phyloP scores from a whole-genome alignment of 2,888 invertebrate species.

The Athalia circularis region DNA sequence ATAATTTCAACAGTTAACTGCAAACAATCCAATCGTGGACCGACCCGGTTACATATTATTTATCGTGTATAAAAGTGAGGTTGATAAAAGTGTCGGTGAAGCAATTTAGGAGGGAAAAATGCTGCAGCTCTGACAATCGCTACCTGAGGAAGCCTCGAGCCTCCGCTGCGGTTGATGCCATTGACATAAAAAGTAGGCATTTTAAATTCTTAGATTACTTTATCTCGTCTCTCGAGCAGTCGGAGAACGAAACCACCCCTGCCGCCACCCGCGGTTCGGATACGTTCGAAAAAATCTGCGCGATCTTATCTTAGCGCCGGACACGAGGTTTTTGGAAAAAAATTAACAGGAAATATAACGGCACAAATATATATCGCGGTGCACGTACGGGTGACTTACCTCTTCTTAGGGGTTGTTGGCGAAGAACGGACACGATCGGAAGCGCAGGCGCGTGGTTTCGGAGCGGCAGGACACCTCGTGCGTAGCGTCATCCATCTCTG shows the following conservation, averaged over 20 bases:
- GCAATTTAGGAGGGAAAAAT: not conserved
- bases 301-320: too few species aligned
- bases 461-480: slow-evolving; percentile 42
- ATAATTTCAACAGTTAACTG: too few species aligned
- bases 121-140: slow-evolving; percentile 4
- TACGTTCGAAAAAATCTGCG: too few species aligned
- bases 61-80: too few species aligned
- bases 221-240: not conserved
- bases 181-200: slow-evolving; percentile 27
- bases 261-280: too few species aligned
- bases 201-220: not conserved
- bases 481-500: slow-evolving; percentile 45
- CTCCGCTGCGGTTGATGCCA: slow-evolving; percentile 11
- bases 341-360: not conserved
- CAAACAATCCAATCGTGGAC: too few species aligned
- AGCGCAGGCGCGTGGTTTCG: slow-evolving; percentile 47
- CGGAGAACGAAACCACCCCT: too few species aligned
- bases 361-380: slow-evolving; percentile 11
- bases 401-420: slow-evolving; percentile 11
- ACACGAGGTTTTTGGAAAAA: too few species aligned
- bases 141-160: not conserved
- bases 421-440: slow-evolving; percentile 6
- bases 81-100: not conserved
- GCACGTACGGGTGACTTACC: not conserved
- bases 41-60: too few species aligned